phyloP scores from a whole-genome alignment of 1,140 invertebrate species.

The Drosophila setifemur region DNA sequence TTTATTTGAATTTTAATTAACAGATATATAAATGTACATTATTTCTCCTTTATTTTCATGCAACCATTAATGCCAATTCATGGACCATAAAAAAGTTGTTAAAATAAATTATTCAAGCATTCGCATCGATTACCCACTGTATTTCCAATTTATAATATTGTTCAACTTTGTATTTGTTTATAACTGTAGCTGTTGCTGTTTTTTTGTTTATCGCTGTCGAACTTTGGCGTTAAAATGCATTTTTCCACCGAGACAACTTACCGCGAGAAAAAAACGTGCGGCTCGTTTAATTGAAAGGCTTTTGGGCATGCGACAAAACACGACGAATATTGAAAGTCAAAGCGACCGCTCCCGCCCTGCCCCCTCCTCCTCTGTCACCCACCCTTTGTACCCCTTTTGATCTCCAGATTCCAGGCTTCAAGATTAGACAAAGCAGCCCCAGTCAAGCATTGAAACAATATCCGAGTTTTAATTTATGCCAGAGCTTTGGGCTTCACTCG shows the following conservation, averaged over 20 bases:
- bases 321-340: slow-evolving; percentile 50
- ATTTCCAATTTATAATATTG: slow-evolving; percentile 16
- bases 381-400: background rate
- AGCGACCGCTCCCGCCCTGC: slow-evolving; percentile 6
- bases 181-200: background rate
- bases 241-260: slow-evolving; percentile 16
- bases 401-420: slow-evolving; percentile 36
- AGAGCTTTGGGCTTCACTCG: slow-evolving; percentile 26
- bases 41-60: no score
- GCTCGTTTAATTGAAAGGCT: slow-evolving; percentile 64
- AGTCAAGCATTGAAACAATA: slow-evolving; percentile 44
- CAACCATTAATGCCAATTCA: no score
- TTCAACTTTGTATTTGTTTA: slow-evolving; percentile 14
- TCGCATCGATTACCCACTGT: slow-evolving; percentile 6
- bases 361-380: background rate
- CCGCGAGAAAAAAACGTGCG: slow-evolving; percentile 51
- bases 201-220: slow-evolving; percentile 38
- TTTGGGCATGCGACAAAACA: slow-evolving; percentile 64
- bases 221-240: slow-evolving; percentile 62
- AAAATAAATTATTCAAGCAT: no score
- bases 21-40: no score
- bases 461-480: slow-evolving; percentile 55
- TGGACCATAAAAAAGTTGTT: no score
- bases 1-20: no score
- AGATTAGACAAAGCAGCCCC: slow-evolving; percentile 36